phyloP scores from a whole-genome alignment of 30 jellyfish, hydroid and myxozoan species.

The Nemopilema nomurai region DNA sequence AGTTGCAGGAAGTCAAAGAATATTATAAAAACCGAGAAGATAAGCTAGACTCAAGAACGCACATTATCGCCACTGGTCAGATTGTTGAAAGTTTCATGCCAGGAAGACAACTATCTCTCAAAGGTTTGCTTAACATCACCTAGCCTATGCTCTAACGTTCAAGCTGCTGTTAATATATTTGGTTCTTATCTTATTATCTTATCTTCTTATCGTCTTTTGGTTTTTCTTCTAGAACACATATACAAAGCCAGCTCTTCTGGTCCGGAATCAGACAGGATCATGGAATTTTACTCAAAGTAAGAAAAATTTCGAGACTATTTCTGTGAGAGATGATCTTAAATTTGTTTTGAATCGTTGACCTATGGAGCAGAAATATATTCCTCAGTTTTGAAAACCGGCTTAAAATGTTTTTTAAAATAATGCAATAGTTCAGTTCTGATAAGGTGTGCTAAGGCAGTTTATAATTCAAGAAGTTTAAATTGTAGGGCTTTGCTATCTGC shows the following conservation, averaged over 20 bases:
- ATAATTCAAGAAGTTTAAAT: too few relatives aligned
- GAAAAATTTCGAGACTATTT: neutral
- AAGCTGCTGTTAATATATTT: too few relatives aligned
- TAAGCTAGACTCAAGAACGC: conserved; percentile 71
- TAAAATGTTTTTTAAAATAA: too few relatives aligned
- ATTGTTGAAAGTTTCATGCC: conserved; percentile 69
- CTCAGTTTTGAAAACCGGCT: too few relatives aligned
- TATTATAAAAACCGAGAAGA: conserved; percentile 86
- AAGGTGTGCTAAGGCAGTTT: too few relatives aligned
- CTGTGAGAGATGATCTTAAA: neutral
- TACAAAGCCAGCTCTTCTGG: conserved; percentile 85
- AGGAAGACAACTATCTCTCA: conserved; percentile 78
- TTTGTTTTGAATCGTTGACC: too few relatives aligned
- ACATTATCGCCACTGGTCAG: conserved; percentile 69
- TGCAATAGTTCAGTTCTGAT: too few relatives aligned
- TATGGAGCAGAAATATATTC: too few relatives aligned
- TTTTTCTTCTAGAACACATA: conserved; percentile 63
- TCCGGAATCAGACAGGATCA: conserved; percentile 84
- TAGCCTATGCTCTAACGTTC: too few relatives aligned
- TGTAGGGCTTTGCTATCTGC: too few relatives aligned
- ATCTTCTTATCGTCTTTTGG: neutral
- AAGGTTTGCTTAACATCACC: too few relatives aligned
- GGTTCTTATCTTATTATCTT: neutral
- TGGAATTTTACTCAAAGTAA: conserved; percentile 78
- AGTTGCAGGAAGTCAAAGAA: conserved; percentile 76